phyloP scores from a whole-genome alignment of 2,888 invertebrate species.

The Ophioninae sp. region DNA sequence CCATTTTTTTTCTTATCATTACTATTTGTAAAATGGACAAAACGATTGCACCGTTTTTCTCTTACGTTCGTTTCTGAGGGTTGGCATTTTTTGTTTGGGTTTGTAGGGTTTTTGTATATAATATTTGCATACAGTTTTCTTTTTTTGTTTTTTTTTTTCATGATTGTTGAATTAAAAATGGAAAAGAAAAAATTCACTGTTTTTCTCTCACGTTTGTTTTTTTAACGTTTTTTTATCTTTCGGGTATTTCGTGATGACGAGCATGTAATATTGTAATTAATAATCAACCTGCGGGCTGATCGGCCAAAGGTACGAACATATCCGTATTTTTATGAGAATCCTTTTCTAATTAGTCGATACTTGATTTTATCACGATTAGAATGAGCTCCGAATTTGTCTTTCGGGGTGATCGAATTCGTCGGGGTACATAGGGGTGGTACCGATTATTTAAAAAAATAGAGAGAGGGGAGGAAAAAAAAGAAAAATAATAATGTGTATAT shows the following conservation, averaged over 20 bases:
- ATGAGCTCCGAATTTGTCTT: slow-evolving; percentile 37
- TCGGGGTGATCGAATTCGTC: slow-evolving; percentile 39
- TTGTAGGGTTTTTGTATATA: no score
- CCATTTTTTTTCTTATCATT: no score
- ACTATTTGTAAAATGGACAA: no score
- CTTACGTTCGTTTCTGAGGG: not conserved
- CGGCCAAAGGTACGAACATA: slow-evolving; percentile 68
- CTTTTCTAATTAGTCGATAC: slow-evolving; percentile 71
- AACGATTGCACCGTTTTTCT: no score
- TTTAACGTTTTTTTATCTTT: slow-evolving; percentile 14
- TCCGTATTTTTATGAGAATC: slow-evolving; percentile 77
- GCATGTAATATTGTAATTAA: slow-evolving; percentile 56
- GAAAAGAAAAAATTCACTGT: no score
- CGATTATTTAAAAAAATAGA: not conserved
- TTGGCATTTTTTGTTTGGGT: slow-evolving; percentile 24
- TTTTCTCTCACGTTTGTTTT: no score
- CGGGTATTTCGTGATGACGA: slow-evolving; percentile 57
- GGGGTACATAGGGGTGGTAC: slow-evolving; percentile 16
- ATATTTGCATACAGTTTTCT: no score
- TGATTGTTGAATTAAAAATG: no score
- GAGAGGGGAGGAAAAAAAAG: no score
- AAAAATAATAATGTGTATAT: slow-evolving; percentile 6
- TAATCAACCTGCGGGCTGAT: slow-evolving; percentile 56
- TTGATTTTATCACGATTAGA: slow-evolving; percentile 46
- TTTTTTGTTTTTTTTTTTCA: no score